A percentile compares a stretch with the other conserved stretches of the same genome.
These are phyloP conservation scores for Aporrectodea caliginosa DNA, from an alignment of 1,140 invertebrate species.

Conservation along the genomic window DNA sequence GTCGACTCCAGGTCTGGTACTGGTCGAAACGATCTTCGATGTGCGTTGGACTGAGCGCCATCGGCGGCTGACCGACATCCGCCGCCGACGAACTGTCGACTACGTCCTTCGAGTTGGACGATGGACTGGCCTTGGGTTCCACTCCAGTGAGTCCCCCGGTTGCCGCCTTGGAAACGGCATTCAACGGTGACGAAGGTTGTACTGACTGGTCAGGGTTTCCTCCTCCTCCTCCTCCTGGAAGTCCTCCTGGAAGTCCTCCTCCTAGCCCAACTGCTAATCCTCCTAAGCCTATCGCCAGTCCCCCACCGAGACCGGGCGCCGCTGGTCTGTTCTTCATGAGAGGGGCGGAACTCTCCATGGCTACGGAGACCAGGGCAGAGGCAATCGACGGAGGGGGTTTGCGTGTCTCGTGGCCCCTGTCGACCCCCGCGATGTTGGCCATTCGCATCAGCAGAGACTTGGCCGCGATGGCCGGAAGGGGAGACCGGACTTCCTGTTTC, in stretches of 20 bases:
- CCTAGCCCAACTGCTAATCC: too few species aligned
- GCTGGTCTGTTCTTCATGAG: neutral
- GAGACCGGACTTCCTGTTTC: too few species aligned
- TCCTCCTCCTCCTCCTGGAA: too few species aligned
- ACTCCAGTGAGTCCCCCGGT: too few species aligned
- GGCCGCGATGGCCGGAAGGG: neutral
- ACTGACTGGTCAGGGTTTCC: slow-evolving; percentile 38
- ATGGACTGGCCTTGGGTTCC: too few species aligned
- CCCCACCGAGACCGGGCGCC: neutral
- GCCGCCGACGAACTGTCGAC: slow-evolving; percentile 50
- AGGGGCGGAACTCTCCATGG: neutral
- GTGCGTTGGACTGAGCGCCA: slow-evolving; percentile 51
- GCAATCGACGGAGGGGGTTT: neutral
- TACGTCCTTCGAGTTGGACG: too few species aligned
- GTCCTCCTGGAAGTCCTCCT: too few species aligned
- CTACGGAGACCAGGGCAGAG: neutral
- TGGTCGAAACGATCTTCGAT: slow-evolving; percentile 78
- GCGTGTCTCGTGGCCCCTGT: neutral
- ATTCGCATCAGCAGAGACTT: neutral
- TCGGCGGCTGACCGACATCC: too few species aligned
- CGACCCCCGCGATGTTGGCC: neutral
- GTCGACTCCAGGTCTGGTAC: slow-evolving; percentile 61
- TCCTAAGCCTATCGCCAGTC: neutral
- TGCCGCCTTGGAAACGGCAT: slow-evolving; percentile 45
- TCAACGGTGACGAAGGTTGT: slow-evolving; percentile 38